Conservation (phyloP, 2,113 vertebrate genomes). For the Prunella fulvescens region DNA sequence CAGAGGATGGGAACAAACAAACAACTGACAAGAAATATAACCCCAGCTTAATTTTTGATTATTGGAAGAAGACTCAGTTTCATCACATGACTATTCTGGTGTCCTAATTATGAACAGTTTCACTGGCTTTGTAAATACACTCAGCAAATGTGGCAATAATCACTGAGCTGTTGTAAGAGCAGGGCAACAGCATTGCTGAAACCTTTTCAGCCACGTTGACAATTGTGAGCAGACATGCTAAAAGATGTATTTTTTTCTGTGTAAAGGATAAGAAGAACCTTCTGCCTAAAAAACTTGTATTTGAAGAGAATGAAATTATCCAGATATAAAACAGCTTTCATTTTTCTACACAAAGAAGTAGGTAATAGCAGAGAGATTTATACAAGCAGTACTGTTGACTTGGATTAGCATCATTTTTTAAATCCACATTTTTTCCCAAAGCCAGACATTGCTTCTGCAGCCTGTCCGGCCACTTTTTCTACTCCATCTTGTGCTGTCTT, state of each 20-base stretch:
- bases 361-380: not conserved
- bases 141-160: not conserved
- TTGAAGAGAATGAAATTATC: not conserved
- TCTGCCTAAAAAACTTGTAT: not conserved
- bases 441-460: slow-evolving; percentile 42
- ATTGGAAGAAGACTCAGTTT: not conserved
- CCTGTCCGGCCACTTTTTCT: slow-evolving; percentile 32
- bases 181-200: not conserved
- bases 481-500: slow-evolving; percentile 43
- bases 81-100: not conserved
- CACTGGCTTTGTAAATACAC: not conserved
- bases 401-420: slow-evolving; percentile 43
- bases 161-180: not conserved
- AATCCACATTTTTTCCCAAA: slow-evolving; percentile 58
- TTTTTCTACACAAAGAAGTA: not conserved
- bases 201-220: not conserved
- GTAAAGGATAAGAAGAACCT: not conserved
- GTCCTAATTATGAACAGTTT: not conserved
- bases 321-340: not conserved
- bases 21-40: not conserved
- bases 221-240: not conserved
- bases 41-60: not conserved
- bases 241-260: not conserved
- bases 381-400: not conserved
- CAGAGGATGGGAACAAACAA: not conserved